Base-by-base conservation (phyloP, 2,888 invertebrate genomes). In the Oegoconia quadripuncta region DNA sequence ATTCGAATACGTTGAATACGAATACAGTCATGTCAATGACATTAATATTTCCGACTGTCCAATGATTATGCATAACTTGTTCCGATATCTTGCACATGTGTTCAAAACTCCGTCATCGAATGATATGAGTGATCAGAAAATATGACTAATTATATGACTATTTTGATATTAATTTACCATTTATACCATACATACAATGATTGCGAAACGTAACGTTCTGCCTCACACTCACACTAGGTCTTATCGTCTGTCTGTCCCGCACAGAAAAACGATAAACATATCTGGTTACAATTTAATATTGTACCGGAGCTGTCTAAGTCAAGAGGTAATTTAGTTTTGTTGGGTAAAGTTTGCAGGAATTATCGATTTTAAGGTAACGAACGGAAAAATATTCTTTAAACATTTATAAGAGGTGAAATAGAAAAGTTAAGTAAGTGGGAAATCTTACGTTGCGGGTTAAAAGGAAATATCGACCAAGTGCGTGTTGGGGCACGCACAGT, bases 251-350 rank as follows among this genome's bases (percentile, higher is more conserved):
- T 65, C 62, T 73, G 72, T 73, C 70, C 72, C 59, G 74, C 52
- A 69, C 78, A 81, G 79, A 81, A 82, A 77, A 81, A 62, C 65
- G 78, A 82, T 82, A 81, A 70, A 64, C 52, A 63, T 81, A 79
- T 82, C 75, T 73, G 71, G 76, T 82, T 80, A 75, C 78, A 76
- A 62, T 69, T 67, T 69, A 65, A 70, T 69, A 54, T 55, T 41
- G 26, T 5, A 13, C 13, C 29, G 14, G 8, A 37, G 33, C 36
- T 15, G 56, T 13, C 23, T 45, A 66, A 66, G 59, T 52, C 43
- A 52, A 11, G 3, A 5, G 27, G 14, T n/a, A 27, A 27, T 27
- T 27, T 14, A 22, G 2, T 9, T 4, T 2, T 22, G 22, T 22
- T 22, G 9, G 13, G 8, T 12, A 13, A 27, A 27, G n/a, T n/a